Evolutionary conservation across 2,888 invertebrate genomes (phyloP).

Genomic region (Ectobius pallidus): DNA sequence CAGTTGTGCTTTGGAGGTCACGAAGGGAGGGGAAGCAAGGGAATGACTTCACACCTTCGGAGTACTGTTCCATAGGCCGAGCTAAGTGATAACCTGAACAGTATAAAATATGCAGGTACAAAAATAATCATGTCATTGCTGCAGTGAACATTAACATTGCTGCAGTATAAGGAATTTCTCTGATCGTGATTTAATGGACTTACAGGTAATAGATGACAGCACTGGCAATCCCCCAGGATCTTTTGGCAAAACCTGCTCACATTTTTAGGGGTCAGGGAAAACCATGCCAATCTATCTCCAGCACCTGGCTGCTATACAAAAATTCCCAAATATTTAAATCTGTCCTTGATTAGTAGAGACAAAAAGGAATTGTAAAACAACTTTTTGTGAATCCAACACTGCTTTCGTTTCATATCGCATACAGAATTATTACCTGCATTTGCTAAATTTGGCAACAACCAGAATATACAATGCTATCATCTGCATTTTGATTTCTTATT

Average conservation of each 20-base stretch:
- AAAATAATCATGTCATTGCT: too few species aligned
- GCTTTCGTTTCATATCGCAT: not conserved
- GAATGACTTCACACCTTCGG: too few species aligned
- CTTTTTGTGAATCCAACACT: not conserved
- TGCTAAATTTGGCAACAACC: not conserved
- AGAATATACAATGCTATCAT: too few species aligned
- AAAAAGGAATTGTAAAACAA: not conserved
- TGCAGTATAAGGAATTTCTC: slow-evolving; percentile 20
- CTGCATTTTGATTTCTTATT: too few species aligned
- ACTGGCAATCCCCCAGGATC: slow-evolving; percentile 8
- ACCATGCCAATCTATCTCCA: slow-evolving; percentile 15
- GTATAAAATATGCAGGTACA: too few species aligned
- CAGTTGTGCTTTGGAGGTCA: too few species aligned
- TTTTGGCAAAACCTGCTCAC: slow-evolving; percentile 9
- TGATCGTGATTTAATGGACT: slow-evolving; percentile 1
- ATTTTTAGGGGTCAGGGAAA: slow-evolving; percentile 6
- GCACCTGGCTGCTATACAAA: slow-evolving; percentile 3
- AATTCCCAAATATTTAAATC: not conserved
- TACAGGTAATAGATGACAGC: slow-evolving; percentile 1
- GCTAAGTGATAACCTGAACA: too few species aligned
- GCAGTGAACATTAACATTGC: not conserved
- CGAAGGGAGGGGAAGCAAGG: too few species aligned
- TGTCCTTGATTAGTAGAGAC: not conserved
- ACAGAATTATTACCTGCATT: not conserved
- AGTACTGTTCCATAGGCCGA: too few species aligned